Conservation (phyloP, 2,888 invertebrate genomes). For the Lamellibrachia satsuma region DNA sequence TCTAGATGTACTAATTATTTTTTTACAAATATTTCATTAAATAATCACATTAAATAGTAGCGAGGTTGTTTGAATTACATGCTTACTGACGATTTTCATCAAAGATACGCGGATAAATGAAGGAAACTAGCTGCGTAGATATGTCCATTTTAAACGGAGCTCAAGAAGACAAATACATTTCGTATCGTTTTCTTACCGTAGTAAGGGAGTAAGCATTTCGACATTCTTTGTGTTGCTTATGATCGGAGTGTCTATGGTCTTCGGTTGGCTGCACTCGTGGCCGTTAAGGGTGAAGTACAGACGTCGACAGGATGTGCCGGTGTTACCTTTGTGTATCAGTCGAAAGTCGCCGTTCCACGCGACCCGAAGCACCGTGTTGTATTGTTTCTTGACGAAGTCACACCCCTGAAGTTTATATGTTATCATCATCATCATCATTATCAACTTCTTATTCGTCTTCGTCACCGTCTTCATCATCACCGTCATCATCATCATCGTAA, state of each 20-base stretch:
- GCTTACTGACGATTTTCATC: too few species aligned
- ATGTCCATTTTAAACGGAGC: background rate
- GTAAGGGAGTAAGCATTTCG: conserved; percentile 5
- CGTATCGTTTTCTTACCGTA: background rate
- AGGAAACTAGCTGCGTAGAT: background rate
- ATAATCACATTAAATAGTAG: too few species aligned
- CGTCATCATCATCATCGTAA: too few species aligned
- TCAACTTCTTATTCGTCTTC: too few species aligned
- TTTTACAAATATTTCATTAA: too few species aligned
- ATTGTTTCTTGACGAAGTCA: background rate
- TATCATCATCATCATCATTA: too few species aligned
- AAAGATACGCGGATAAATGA: too few species aligned
- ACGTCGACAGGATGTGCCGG: background rate
- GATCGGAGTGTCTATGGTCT: background rate
- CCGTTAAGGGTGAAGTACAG: background rate
- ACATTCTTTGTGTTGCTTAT: background rate
- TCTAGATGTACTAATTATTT: too few species aligned
- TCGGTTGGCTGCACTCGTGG: background rate
- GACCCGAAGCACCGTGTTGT: background rate
- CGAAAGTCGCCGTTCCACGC: background rate
- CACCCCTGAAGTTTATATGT: background rate
- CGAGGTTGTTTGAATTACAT: too few species aligned
- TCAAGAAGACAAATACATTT: background rate
- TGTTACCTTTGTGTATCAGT: background rate
- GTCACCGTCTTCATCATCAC: too few species aligned